Evolutionary conservation across 92 coral and sea anemone species (phyloP), one percentile per base, ranked within the genome.

Genomic region (Siderastrea radians): DNA sequence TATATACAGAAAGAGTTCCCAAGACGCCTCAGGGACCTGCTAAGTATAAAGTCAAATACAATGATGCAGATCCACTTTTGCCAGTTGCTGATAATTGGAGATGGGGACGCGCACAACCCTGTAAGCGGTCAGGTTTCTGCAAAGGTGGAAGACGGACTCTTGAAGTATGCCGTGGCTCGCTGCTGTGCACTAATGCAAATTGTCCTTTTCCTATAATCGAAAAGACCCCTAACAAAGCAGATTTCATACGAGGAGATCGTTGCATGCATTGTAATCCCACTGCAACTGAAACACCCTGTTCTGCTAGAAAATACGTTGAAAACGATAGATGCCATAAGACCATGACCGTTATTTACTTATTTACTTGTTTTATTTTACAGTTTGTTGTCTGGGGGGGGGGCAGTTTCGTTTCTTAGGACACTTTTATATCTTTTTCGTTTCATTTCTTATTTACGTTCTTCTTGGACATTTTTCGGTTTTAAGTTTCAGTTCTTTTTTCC

Each of bases 201-300:
- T 90, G 93, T 67, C 61, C 86, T 4, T 84, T 77, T n/a, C 63
- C 44, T 12, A 90, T 86, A 80, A 86, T 90, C 5, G 6, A 90
- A 48, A 64, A 73, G 51, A 13, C 15, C 49, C 60, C 86, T 13
- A 90, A 90, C 84, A 80, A 48, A 16, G 90, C 59, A 7, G 90
- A 90, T 67, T 90, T 90, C 67, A 60, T 16, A 3, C 81, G 47
- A 51, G 11, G 9, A 60, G 46, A 62, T 57, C 78, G 68, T 4
- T 89, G 92, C 54, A 51, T 44, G 14, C 92, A 89, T 72, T 89
- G 92, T 59, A 77, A 77, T 58, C 1, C 17, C 10, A 46, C 7
- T 38, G 74, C 84, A 2, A 3, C 60, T 4, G 58, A 44, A 16
- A 68, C 74, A 45, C 52, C 10, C 46, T 89, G 92, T 50, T 9